These are phyloP conservation scores for Ylistrum balloti DNA, from an alignment of 1,140 invertebrate genomes.

Conservation along the genomic window DNA sequence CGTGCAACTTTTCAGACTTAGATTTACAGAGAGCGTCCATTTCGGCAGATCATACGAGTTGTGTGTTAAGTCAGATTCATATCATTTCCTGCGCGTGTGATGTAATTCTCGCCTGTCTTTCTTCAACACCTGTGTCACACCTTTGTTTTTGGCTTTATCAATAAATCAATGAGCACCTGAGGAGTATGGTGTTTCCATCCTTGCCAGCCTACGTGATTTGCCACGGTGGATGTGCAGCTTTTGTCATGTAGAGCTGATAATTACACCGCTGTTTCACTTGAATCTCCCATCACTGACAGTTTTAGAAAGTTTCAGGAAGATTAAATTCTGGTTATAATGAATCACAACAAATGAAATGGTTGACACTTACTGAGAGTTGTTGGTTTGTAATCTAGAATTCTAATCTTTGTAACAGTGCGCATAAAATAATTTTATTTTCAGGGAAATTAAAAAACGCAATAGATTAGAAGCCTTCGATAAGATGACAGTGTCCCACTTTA, in stretches of 20 bases:
- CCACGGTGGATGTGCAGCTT: background rate
- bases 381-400: background rate
- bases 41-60: background rate
- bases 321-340: background rate
- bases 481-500: background rate
- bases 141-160: background rate
- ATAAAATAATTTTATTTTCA: background rate
- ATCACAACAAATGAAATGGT: conserved; percentile 10
- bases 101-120: conserved; percentile 1
- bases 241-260: background rate
- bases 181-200: background rate
- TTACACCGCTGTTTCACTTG: background rate
- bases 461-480: background rate
- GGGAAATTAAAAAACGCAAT: background rate
- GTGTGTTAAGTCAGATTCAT: background rate
- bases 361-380: background rate
- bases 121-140: background rate
- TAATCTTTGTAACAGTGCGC: background rate
- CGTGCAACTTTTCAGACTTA: too few relatives aligned
- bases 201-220: background rate
- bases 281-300: conserved; percentile 15
- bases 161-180: conserved; percentile 25
- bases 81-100: background rate
- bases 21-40: background rate
- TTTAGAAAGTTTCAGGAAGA: conserved; percentile 10